Conservation (phyloP, 35 echinoderm and acorn worm species). For the Ptychodera flava region DNA sequence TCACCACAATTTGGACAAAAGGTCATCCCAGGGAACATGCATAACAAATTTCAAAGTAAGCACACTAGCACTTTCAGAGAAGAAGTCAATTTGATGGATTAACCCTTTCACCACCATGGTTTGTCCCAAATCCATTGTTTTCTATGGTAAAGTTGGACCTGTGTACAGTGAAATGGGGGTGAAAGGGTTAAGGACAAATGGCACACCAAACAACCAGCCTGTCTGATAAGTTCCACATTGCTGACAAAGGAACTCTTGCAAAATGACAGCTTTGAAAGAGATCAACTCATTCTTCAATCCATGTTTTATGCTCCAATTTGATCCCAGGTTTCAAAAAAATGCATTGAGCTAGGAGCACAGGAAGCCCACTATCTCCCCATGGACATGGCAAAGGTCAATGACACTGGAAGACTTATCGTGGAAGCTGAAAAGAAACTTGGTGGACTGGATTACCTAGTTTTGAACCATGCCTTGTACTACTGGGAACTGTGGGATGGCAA, state of each 20-base stretch:
- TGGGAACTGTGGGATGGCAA: neutral
- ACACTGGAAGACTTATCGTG: neutral
- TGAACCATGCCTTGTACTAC: neutral
- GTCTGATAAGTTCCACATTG: neutral
- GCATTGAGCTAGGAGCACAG: neutral
- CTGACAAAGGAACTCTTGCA: neutral
- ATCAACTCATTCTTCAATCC: neutral
- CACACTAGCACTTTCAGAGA: no score
- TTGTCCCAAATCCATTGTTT: no score
- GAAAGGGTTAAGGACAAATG: neutral
- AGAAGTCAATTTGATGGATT: no score
- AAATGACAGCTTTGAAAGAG: neutral
- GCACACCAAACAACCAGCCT: neutral
- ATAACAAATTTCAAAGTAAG: no score
- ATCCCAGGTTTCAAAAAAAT: neutral
- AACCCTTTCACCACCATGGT: no score
- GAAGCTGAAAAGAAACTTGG: neutral
- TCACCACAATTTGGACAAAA: no score
- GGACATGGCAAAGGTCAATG: neutral
- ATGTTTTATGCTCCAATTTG: neutral
- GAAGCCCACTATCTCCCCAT: neutral
- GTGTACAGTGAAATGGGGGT: neutral
- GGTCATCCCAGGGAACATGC: no score
- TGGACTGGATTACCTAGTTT: neutral
- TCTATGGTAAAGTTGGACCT: no score